Base-by-base conservation (phyloP, 2,113 vertebrate species). In the Myrmecobius fasciatus region DNA sequence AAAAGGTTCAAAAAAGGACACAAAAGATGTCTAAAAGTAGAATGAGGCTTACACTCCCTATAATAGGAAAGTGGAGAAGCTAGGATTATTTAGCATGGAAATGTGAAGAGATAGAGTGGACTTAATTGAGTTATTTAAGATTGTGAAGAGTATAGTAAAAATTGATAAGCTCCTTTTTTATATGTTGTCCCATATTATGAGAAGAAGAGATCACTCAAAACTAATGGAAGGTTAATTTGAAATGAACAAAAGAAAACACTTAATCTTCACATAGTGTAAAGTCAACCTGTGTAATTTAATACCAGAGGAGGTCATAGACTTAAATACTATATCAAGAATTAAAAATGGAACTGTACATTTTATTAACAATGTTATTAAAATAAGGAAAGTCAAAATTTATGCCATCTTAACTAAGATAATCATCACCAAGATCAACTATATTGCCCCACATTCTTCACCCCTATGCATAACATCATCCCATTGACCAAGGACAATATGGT, bases 51-150 rank as follows among this genome's bases (percentile, higher is more conserved):
- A 95, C 0, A 4, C 49, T 92, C 94, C 47, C 90, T 36, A 91
- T 92, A 92, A 96, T 96, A 94, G 67, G 88, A 91, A 92, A 96
- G 31, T 83, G 93, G 14, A 47, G 28, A 97, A 94, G 95, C 94
- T 67, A 93, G 95, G 93, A 97, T 96, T 97, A 97, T 96, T 97
- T 97, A 96, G 94, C 67, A 46, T 90, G 36, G 91, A 96, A 97
- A 95, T 94, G 89, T 93, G 94, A 94, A 96, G 83, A 96, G 93
- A 96, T 95, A 96, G 60, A 94, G 53, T 92, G 89, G 97, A 94
- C 96, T 97, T 96, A 98, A 98, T 97, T 97, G 96, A 97, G 97
- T 97, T 97, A 97, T 97, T 97, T 97, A 97, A 97, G 96, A 97
- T 95, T 95, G 94, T 96, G 94, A 97, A 95, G 91, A 53, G 92